A percentile compares a stretch with the other conserved stretches of the same genome.
Evolutionary conservation across 2,888 invertebrate species (phyloP).

Genomic region (Philereme vetulata): DNA sequence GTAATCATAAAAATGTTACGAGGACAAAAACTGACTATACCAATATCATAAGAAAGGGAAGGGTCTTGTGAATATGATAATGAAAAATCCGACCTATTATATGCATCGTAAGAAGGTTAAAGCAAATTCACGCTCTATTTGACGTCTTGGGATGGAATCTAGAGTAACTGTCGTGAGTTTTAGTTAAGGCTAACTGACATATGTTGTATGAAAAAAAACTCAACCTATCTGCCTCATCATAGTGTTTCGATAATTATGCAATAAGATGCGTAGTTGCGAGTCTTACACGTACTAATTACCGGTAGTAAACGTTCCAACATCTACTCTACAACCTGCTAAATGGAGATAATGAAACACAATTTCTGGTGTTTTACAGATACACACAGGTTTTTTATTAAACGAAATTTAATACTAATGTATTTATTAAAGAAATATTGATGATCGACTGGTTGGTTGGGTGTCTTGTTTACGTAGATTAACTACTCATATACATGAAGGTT

Average conservation of each 20-base stretch:
- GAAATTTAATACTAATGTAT: background rate
- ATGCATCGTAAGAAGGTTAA: too few species aligned
- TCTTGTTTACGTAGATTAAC: background rate
- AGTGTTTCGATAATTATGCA: background rate
- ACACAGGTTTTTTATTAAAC: background rate
- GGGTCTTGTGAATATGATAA: too few species aligned
- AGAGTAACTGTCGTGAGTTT: too few species aligned
- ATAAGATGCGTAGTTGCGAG: background rate
- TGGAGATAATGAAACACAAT: background rate
- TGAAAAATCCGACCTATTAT: too few species aligned
- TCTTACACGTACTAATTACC: background rate
- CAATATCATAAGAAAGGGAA: too few species aligned
- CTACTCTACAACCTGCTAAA: background rate
- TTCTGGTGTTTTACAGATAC: background rate
- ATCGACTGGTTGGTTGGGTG: background rate
- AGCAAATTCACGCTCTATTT: too few species aligned
- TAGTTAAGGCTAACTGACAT: too few species aligned
- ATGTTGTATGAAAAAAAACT: too few species aligned
- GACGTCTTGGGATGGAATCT: too few species aligned
- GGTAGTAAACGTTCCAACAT: background rate
- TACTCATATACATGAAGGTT: constrained; percentile 1
- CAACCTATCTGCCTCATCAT: background rate
- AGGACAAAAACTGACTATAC: too few species aligned
- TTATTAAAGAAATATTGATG: background rate
- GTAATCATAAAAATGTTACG: too few species aligned